A percentile compares a stretch with the other conserved stretches of the same genome.
Evolutionary conservation across 2,113 vertebrate species (phyloP).

Genomic region (Boulengeromyrus knoepffleri): DNA sequence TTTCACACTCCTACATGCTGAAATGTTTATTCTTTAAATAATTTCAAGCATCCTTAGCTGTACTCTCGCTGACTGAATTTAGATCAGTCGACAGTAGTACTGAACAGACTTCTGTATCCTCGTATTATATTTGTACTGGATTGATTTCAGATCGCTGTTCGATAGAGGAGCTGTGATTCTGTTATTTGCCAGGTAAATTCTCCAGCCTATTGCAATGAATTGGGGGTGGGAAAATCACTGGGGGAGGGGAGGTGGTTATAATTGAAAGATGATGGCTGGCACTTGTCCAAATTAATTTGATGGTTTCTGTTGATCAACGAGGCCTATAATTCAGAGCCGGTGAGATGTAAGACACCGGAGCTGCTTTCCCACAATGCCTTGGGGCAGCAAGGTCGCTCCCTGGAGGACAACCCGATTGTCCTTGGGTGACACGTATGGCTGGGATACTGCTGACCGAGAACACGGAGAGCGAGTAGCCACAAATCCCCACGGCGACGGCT

Average conservation of each 20-base stretch:
- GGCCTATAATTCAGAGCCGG: not conserved
- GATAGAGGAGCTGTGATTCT: not conserved
- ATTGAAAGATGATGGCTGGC: not conserved
- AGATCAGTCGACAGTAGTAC: not conserved
- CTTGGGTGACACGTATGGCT: not conserved
- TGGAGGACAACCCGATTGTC: not conserved
- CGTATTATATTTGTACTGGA: not conserved
- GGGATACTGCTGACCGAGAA: not conserved
- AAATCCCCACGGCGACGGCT: not conserved
- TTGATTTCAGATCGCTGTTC: not conserved
- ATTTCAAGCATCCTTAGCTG: not conserved
- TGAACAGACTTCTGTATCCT: not conserved
- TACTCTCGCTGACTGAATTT: not conserved
- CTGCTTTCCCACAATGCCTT: not conserved
- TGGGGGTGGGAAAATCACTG: not conserved
- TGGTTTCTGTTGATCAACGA: not conserved
- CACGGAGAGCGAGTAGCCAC: not conserved
- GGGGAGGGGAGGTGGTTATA: not conserved
- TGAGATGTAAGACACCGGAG: not conserved
- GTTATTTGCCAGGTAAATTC: not conserved
- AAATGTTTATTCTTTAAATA: constrained; percentile 6
- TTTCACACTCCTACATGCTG: constrained; percentile 10
- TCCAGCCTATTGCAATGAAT: not conserved
- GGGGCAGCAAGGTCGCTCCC: not conserved
- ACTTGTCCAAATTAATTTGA: not conserved